Evolutionary conservation across 2,888 invertebrate species (phyloP), one percentile per base, ranked within the genome.

Genomic region (Palloptera scutellata): DNA sequence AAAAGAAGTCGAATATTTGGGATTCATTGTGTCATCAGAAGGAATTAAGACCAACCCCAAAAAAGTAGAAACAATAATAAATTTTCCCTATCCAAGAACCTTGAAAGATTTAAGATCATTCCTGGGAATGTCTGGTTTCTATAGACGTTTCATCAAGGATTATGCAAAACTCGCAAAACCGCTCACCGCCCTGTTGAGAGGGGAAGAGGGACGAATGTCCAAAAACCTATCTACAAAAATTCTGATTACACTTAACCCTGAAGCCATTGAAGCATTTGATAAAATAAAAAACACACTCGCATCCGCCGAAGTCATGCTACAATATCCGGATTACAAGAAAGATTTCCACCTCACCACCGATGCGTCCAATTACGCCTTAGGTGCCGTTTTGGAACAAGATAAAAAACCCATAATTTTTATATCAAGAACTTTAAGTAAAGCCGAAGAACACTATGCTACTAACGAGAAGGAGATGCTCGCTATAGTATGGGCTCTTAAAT

Each of bases 311-410:
- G 68, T 64, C 11, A 48, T 61, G 20, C n/a, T 61, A 4, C 42
- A 20, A 11, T 68, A 61, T 13, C 57, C 58, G 20, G 30, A 66
- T 51, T 51, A 51, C 15, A 30, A 57, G 51, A 70, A 64, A 40
- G 60, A 62, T 12, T 57, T 66, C 40, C 57, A 58, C 41, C 55
- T 67, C 45, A 77, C 78, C 1, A 78, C 79, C 1, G 80, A 81
- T 66, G 79, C 79, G 0, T 72, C 72, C n/a, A 69, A 76, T 41
- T 72, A 54, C 13, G 79, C 78, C 1, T 48, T 78, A 3, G 79
- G 77, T 1, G 74, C 70, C 3, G 75, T 80, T 11, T 55, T 79
- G 11, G 70, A 72, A 9, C 80, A 80, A 71, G 74, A 69, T 19
- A 69, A 76, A 67, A 58, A 72, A 52, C 57, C 60, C 1, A 65